These are phyloP conservation scores for Drosophila equinoxialis DNA, from an alignment of 1,140 invertebrate genomes.

Conservation along the genomic window DNA sequence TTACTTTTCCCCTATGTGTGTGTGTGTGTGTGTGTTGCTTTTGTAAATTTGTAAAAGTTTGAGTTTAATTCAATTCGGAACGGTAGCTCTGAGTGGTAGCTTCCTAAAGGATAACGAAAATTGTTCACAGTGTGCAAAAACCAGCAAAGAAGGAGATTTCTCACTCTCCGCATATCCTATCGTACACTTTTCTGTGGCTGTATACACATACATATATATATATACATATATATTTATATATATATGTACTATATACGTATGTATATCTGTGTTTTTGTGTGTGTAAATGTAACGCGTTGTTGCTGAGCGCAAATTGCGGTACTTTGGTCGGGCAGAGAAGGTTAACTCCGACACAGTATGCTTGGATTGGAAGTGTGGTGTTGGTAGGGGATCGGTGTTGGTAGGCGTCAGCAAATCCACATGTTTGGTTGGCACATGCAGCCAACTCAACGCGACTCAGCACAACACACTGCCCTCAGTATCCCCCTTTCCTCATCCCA, in stretches of 20 bases:
- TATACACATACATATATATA: too few species aligned
- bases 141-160: neutral
- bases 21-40: constrained; percentile 67
- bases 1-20: constrained; percentile 26
- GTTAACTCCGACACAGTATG: constrained; percentile 12
- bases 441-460: constrained; percentile 27
- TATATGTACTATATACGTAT: neutral
- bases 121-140: constrained; percentile 15
- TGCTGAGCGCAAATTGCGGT: constrained; percentile 73
- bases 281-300: constrained; percentile 65
- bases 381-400: neutral
- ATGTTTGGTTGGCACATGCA: constrained; percentile 46
- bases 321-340: constrained; percentile 62
- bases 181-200: neutral
- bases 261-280: constrained; percentile 9
- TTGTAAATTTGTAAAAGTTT: constrained; percentile 82
- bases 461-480: neutral
- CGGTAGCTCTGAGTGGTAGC: constrained; percentile 79
- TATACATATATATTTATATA: too few species aligned
- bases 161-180: neutral
- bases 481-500: neutral
- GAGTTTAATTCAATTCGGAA: constrained; percentile 83
- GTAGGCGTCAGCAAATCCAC: constrained; percentile 13
- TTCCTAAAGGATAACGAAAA: constrained; percentile 77
- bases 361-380: constrained; percentile 2